Evolutionary conservation across 2,797 vertebrate species (phyloP).

Genomic region (Phrynocephalus forsythii): DNA sequence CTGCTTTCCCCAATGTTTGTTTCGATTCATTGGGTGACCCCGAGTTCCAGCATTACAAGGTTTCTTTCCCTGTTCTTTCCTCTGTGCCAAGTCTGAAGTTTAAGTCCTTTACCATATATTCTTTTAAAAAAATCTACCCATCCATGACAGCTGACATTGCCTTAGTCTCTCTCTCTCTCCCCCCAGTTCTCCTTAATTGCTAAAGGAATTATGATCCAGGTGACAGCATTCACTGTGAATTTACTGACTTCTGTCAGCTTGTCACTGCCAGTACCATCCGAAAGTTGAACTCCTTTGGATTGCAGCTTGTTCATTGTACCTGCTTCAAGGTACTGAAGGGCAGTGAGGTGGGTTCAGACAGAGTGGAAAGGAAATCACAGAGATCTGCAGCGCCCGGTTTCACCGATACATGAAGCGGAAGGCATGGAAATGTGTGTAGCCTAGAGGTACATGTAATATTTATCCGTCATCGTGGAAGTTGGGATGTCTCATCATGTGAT

Average conservation of each 20-base stretch:
- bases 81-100: background rate
- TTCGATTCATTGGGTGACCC: too few species aligned
- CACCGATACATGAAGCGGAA: background rate
- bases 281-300: conserved; percentile 20
- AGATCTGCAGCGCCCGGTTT: background rate
- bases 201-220: background rate
- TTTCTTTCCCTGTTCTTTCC: too few species aligned
- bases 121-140: background rate
- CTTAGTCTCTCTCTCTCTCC: background rate
- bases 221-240: background rate
- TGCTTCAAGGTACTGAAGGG: background rate
- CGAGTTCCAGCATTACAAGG: too few species aligned
- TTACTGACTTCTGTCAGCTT: conserved; percentile 21
- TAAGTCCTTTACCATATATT: background rate
- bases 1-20: too few species aligned
- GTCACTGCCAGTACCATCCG: background rate
- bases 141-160: background rate
- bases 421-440: background rate
- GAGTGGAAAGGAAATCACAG: background rate
- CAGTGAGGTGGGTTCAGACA: background rate
- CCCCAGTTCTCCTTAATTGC: background rate
- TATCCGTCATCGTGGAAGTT: too few species aligned
- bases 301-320: background rate
- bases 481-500: too few species aligned
- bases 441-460: too few species aligned